These are phyloP conservation scores for Paedocypris sp. DNA, from an alignment of 2,113 vertebrate species.

Conservation along the genomic window DNA sequence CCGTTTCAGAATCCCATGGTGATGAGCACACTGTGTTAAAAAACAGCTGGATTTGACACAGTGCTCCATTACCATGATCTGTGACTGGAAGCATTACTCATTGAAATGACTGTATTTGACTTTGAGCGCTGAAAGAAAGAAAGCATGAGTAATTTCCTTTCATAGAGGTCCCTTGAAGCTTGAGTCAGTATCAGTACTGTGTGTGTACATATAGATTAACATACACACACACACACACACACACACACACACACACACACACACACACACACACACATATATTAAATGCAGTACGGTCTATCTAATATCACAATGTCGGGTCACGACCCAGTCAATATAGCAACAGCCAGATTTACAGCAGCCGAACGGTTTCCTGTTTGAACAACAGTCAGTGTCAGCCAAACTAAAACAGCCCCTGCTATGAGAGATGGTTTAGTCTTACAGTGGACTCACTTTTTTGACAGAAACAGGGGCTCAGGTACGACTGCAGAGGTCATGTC, in stretches of 20 bases:
- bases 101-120: background rate
- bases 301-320: conserved; percentile 20
- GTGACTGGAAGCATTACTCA: conserved; percentile 3
- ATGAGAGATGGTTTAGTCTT: conserved; percentile 27
- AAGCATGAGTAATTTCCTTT: background rate
- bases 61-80: background rate
- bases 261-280: too few relatives aligned
- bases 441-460: conserved; percentile 1
- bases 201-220: too few relatives aligned
- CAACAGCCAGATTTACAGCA: conserved; percentile 25
- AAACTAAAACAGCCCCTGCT: conserved; percentile 31
- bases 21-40: conserved; percentile 8
- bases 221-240: too few relatives aligned
- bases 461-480: background rate
- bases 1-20: conserved; percentile 4
- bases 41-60: background rate
- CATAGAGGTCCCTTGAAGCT: background rate
- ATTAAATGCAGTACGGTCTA: conserved; percentile 11
- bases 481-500: background rate
- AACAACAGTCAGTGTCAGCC: conserved; percentile 24
- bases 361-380: conserved; percentile 26
- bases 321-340: conserved; percentile 12
- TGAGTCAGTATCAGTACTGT: background rate
- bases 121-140: background rate
- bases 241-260: too few relatives aligned